Conservation (phyloP, 1,140 invertebrate genomes). For the Acromyrmex charruanus region DNA sequence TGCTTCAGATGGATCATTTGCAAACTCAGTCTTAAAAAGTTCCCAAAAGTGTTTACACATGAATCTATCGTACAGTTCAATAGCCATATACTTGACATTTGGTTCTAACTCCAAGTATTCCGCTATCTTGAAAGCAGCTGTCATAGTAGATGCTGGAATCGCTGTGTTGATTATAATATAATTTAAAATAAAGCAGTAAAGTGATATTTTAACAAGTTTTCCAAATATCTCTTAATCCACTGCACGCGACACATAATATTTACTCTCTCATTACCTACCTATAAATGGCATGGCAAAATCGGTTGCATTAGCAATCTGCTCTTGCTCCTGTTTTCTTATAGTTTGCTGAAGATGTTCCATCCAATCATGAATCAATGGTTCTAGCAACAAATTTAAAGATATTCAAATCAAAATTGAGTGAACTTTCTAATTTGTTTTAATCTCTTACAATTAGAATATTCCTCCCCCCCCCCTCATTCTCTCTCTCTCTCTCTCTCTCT, state of each 20-base stretch:
- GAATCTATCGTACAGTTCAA: slow-evolving; percentile 82
- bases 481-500: too few species aligned
- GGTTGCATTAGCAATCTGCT: slow-evolving; percentile 51
- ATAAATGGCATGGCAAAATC: slow-evolving; percentile 77
- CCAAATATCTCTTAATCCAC: not conserved
- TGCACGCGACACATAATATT: not conserved
- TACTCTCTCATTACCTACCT: slow-evolving; percentile 69
- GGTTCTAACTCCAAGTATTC: slow-evolving; percentile 72
- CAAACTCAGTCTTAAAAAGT: slow-evolving; percentile 60
- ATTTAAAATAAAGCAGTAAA: slow-evolving; percentile 10
- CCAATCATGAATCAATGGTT: slow-evolving; percentile 78
- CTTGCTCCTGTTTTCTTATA: slow-evolving; percentile 67
- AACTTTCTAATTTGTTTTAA: not conserved
- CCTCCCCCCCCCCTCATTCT: too few species aligned
- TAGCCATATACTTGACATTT: slow-evolving; percentile 79
- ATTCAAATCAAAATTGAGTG: slow-evolving; percentile 17
- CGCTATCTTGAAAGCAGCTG: slow-evolving; percentile 76
- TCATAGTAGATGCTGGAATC: slow-evolving; percentile 72
- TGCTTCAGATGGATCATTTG: slow-evolving; percentile 3
- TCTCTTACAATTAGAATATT: too few species aligned
- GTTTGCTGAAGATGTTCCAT: slow-evolving; percentile 73
- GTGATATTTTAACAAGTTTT: not conserved
- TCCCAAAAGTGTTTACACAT: slow-evolving; percentile 78
- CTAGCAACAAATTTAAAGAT: slow-evolving; percentile 56
- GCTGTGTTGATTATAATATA: slow-evolving; percentile 64